These are phyloP conservation scores for Monarcha castaneiventris DNA, from an alignment of 2,113 vertebrate species.

Conservation along the genomic window DNA sequence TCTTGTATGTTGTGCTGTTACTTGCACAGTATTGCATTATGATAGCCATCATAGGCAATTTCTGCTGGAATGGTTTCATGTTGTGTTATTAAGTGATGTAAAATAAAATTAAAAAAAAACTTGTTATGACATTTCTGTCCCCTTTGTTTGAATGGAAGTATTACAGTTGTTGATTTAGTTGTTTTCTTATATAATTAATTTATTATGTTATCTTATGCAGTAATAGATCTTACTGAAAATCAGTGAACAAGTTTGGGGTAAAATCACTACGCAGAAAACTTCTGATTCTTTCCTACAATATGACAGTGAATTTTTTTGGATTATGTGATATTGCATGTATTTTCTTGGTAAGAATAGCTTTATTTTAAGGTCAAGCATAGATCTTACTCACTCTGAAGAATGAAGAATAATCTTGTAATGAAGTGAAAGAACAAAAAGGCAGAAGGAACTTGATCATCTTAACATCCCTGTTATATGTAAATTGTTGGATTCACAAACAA, in stretches of 20 bases:
- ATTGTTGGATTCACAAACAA: not conserved
- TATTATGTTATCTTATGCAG: not conserved
- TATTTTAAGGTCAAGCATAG: not conserved
- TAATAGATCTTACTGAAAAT: not conserved
- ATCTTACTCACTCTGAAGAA: not conserved
- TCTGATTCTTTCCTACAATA: not conserved
- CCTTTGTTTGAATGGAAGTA: not conserved
- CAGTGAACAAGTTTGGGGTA: not conserved
- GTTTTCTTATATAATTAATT: not conserved
- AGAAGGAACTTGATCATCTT: not conserved
- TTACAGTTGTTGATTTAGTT: not conserved
- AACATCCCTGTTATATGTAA: not conserved
- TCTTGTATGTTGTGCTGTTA: not conserved
- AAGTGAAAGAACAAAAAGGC: not conserved
- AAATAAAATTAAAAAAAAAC: not conserved
- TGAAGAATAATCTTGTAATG: not conserved
- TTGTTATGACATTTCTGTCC: not conserved
- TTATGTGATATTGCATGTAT: fast-evolving
- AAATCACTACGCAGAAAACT: not conserved
- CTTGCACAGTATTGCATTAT: not conserved
- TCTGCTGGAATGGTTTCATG: not conserved
- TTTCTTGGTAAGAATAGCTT: not conserved
- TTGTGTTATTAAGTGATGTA: not conserved
- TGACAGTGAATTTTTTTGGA: not conserved
- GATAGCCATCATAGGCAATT: not conserved